phyloP scores from a whole-genome alignment of 2,888 invertebrate species.

The Anoncus sp. region DNA sequence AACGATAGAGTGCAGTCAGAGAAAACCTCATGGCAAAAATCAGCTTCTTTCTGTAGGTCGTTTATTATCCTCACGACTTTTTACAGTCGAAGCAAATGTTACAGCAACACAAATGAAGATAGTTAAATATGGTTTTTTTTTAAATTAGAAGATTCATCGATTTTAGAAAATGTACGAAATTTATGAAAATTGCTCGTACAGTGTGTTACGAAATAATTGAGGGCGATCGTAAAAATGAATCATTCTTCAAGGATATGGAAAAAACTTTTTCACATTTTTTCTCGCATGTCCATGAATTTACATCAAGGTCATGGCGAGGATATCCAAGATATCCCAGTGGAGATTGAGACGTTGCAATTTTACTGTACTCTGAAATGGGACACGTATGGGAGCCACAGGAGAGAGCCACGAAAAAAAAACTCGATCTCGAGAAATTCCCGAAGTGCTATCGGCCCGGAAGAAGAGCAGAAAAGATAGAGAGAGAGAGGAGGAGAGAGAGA shows the following conservation, averaged over 20 bases:
- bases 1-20: no score
- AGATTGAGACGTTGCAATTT: conserved; percentile 26
- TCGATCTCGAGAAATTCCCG: conserved; percentile 24
- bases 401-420: conserved; percentile 11
- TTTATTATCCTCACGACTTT: no score
- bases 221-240: background rate
- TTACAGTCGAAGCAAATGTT: no score
- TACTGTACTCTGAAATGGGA: background rate
- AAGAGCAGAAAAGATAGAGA: no score
- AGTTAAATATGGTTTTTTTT: no score
- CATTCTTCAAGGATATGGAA: background rate
- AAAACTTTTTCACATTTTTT: background rate
- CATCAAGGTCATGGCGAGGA: conserved; percentile 29
- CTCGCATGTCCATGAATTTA: conserved; percentile 23
- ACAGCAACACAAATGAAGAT: no score
- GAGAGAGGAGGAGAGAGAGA: background rate
- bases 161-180: background rate
- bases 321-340: background rate
- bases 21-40: no score
- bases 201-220: background rate
- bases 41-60: no score
- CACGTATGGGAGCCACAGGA: background rate
- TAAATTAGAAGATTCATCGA: background rate
- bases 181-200: background rate
- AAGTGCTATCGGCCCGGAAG: no score